phyloP scores from a whole-genome alignment of 2,113 vertebrate genomes.

The Entomyzon cyanotis region DNA sequence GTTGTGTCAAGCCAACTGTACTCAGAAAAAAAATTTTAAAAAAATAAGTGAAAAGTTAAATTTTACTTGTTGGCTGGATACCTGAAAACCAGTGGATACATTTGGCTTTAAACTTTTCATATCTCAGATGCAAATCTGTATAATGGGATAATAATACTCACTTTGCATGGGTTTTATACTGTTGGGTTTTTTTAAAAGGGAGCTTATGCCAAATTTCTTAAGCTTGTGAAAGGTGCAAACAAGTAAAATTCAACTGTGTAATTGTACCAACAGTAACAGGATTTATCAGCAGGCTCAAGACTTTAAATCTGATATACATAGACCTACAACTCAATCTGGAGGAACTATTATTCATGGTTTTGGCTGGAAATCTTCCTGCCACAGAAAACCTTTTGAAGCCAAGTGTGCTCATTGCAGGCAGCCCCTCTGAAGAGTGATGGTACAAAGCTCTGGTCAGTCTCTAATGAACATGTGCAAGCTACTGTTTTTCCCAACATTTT shows the following conservation, averaged over 20 bases:
- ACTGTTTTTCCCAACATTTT: not conserved
- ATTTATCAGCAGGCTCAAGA: not conserved
- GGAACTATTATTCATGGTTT: not conserved
- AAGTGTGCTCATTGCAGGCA: not conserved
- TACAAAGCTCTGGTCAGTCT: not conserved
- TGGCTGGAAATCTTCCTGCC: not conserved
- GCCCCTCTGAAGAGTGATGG: not conserved
- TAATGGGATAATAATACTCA: not conserved
- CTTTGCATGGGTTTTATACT: not conserved
- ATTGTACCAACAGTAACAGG: not conserved
- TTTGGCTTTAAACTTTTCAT: not conserved
- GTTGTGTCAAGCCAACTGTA: not conserved
- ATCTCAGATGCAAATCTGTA: not conserved
- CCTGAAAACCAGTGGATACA: not conserved
- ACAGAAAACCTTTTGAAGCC: not conserved
- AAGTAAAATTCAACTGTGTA: not conserved
- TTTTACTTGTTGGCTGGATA: not conserved
- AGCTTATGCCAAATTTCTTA: not conserved
- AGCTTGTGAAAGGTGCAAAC: not conserved
- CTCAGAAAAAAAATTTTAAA: not conserved
- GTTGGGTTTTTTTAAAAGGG: not conserved
- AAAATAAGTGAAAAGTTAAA: not conserved
- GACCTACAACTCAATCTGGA: not conserved
- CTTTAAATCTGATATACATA: not conserved
- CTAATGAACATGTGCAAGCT: not conserved